A percentile compares a stretch with the other conserved stretches of the same genome.
Conservation (phyloP, 1,140 invertebrate genomes). For the Eriosoma lanigerum region DNA sequence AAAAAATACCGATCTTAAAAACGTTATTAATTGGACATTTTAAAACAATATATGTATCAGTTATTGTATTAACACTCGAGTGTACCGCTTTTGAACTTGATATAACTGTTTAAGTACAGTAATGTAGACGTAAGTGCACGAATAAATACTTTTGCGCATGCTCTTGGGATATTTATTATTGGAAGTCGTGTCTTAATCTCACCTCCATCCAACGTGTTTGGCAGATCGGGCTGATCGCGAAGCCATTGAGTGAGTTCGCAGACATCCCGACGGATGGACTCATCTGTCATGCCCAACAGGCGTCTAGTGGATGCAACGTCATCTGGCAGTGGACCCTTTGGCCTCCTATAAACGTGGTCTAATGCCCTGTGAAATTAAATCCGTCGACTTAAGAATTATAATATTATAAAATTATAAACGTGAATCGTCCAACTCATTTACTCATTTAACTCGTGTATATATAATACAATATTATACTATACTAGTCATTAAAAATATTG, state of each 20-base stretch:
- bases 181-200: not conserved
- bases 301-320: constrained; percentile 5
- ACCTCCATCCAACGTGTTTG: constrained; percentile 47
- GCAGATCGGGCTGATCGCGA: constrained; percentile 39
- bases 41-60: too few species aligned
- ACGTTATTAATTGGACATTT: too few species aligned
- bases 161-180: not conserved
- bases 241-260: constrained; percentile 15
- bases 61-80: too few species aligned
- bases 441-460: too few species aligned
- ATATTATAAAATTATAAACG: too few species aligned
- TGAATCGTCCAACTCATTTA: too few species aligned
- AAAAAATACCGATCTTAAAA: too few species aligned
- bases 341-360: not conserved
- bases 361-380: not conserved
- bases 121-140: not conserved
- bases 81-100: not conserved
- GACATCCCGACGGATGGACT: constrained; percentile 37
- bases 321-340: constrained; percentile 27
- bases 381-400: too few species aligned
- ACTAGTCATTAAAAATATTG: too few species aligned
- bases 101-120: not conserved
- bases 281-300: constrained; percentile 39
- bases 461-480: too few species aligned
- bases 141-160: not conserved